Evolutionary conservation across 23 tunicate species (phyloP), one percentile per base, ranked within the genome.

Genomic region (Trididemnum miniatum): DNA sequence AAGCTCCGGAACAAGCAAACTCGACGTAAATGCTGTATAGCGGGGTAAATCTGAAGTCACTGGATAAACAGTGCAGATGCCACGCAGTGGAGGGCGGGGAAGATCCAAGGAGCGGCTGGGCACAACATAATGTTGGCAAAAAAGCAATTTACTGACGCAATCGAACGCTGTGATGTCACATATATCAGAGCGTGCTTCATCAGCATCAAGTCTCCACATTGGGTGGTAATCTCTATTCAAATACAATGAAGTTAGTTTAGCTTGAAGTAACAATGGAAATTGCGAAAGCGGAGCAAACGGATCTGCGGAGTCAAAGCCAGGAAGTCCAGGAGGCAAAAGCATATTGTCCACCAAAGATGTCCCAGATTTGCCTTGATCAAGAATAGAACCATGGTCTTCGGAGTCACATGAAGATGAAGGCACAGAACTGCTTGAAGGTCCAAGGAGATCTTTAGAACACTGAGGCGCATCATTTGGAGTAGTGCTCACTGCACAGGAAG

Each of bases 91-190:
- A 22, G 65, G 66, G 2, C 7, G 65, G 2, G 67, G 37, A 27
- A 77, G 66, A 22, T 30, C 30, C 35, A 77, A 31, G 5, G 37
- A 1, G n/a, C 36, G 66, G 28, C 29, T 77, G 1, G 67, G 66
- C 18, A 77, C 82, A 15, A 77, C 82, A 54, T 52, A 77, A 54
- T 77, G 82, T 15, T 34, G 82, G 29, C 67, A 52, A 28, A 52
- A 77, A 20, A 77, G 51, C 28, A 31, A 3, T 20, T 36, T 35
- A 39, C 44, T 34, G 5, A 77, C 2, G 20, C 22, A 67, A 34
- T 35, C 54, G 2, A 57, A 15, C 1, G 9, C 37, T 2, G 67
- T 27, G 38, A 77, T 77, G 36, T 77, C 40, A 39, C 66, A 52
- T 18, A 77, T 2, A 7, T 54, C 67, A 1, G 82, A 77, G 36